A percentile compares a stretch with the other conserved stretches of the same genome.
phyloP scores from a whole-genome alignment of 2,797 vertebrate species.

The Chrysocyon brachyurus region DNA sequence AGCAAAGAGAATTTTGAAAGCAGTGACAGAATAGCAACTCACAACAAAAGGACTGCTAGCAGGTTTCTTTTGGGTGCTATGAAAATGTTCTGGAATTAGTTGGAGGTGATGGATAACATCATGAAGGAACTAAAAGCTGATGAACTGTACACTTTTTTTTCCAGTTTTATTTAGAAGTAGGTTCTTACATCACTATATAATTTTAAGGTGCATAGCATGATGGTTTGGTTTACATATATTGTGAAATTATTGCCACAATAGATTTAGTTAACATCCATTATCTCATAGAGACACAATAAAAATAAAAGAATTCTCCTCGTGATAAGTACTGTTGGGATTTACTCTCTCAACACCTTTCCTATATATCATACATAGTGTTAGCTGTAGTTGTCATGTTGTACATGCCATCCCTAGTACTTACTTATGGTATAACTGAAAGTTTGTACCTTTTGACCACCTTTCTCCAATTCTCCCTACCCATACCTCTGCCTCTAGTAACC shows the following conservation, averaged over 20 bases:
- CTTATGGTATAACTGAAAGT: neutral
- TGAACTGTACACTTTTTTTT: neutral
- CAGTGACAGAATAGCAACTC: neutral
- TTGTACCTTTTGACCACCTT: neutral
- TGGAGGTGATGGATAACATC: neutral
- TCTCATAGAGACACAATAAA: neutral
- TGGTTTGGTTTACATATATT: neutral
- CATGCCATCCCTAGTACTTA: neutral
- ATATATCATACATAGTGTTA: neutral
- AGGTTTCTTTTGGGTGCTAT: neutral
- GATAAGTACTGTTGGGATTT: neutral
- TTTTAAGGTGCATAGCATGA: neutral
- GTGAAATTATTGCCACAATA: neutral
- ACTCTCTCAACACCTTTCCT: neutral
- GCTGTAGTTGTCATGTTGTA: neutral
- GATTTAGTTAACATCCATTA: neutral
- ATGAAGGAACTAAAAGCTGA: neutral
- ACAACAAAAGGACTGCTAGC: neutral
- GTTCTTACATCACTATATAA: neutral
- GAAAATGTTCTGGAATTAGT: neutral
- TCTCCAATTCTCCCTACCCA: neutral
- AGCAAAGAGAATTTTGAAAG: neutral
- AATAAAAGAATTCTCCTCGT: neutral
- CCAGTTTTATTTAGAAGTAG: neutral
- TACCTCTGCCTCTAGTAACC: neutral